Conservation (phyloP, 2,113 vertebrate genomes). For the Tetrax tetrax region DNA sequence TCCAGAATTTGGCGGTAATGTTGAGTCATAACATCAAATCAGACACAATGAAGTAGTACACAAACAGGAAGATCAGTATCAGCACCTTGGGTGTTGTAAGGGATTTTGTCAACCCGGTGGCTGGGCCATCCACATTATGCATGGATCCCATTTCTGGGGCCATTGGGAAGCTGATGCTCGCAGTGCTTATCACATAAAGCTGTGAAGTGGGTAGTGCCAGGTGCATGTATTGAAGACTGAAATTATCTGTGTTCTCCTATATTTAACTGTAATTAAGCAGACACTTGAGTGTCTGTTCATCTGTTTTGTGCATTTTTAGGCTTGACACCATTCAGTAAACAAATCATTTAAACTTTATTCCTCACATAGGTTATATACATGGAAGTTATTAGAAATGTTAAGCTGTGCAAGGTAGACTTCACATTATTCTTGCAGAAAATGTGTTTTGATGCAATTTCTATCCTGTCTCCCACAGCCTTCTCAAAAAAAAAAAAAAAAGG, state of each 20-base stretch:
- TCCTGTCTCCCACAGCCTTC: neutral
- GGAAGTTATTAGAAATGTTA: neutral
- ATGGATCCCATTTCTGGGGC: neutral
- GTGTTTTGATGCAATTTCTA: neutral
- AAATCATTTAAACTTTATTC: neutral
- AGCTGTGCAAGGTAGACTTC: neutral
- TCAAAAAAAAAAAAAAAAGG: neutral
- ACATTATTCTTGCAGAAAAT: neutral
- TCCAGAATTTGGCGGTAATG: neutral
- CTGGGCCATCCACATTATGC: neutral
- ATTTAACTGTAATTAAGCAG: conserved; percentile 35
- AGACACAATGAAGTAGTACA: neutral
- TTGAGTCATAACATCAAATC: neutral
- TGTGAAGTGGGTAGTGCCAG: neutral
- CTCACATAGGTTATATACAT: neutral
- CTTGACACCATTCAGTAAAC: neutral
- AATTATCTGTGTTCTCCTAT: conserved; percentile 15
- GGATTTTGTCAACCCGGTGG: neutral
- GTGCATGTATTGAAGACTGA: neutral
- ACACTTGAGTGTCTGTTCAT: neutral
- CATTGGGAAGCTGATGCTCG: neutral
- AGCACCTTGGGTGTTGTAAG: neutral
- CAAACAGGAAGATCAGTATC: neutral
- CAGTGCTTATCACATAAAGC: neutral
- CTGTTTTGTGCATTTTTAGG: neutral